Percentiles rank a stretch among this genome's conserved stretches.
These are phyloP conservation scores for Spisula solida DNA, from an alignment of 2,888 invertebrate species.

Conservation along the genomic window DNA sequence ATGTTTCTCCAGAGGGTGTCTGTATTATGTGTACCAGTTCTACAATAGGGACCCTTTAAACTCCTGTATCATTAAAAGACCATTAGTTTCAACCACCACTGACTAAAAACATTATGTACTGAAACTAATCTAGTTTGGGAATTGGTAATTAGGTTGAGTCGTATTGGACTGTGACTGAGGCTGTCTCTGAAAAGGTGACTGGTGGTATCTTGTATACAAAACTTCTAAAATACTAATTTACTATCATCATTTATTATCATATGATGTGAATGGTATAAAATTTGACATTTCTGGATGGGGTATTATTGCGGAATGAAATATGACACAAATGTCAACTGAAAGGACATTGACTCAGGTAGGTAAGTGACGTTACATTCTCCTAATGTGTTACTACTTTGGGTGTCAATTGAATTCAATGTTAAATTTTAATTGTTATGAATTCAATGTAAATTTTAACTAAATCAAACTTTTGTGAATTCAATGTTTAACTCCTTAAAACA, in stretches of 20 bases:
- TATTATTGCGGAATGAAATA: background rate
- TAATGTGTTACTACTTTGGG: too few relatives aligned
- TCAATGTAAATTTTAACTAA: too few relatives aligned
- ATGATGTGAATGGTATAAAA: background rate
- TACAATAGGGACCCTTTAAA: background rate
- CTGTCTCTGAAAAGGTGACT: background rate
- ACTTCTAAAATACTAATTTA: conserved; percentile 7
- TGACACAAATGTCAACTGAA: background rate
- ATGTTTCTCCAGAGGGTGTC: background rate
- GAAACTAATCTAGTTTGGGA: conserved; percentile 5
- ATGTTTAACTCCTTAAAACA: too few relatives aligned
- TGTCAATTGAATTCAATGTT: too few relatives aligned
- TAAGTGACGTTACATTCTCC: too few relatives aligned
- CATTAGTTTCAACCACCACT: background rate
- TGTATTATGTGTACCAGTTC: background rate
- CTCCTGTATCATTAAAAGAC: background rate
- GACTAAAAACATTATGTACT: background rate
- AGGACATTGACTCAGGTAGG: too few relatives aligned
- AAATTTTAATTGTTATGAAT: too few relatives aligned
- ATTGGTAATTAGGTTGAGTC: background rate
- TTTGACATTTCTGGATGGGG: conserved; percentile 4
- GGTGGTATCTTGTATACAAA: background rate
- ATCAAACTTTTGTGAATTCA: too few relatives aligned
- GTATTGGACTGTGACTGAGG: background rate
- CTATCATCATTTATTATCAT: conserved; percentile 8